Percentiles rank a stretch among this genome's conserved stretches.
Conservation (phyloP, 2,888 invertebrate genomes). For the Drosophila mettleri region DNA sequence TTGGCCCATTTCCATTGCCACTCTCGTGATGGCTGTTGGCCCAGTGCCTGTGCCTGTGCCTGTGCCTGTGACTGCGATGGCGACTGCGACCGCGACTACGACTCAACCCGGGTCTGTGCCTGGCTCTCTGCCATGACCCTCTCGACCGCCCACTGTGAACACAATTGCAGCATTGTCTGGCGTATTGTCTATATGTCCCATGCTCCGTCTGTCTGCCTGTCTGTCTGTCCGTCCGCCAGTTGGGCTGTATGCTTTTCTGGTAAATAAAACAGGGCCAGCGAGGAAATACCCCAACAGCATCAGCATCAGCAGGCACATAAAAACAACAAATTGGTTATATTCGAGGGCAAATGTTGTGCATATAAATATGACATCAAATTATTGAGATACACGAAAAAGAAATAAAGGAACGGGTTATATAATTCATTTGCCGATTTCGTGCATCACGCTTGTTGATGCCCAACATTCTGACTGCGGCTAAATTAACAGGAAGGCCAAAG, state of each 20-base stretch:
- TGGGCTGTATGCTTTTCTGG: conserved; percentile 55
- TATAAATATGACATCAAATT: conserved; percentile 61
- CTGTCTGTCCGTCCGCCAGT: conserved; percentile 22
- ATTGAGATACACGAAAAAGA: conserved; percentile 45
- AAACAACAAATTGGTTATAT: conserved; percentile 51
- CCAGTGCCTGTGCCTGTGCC: conserved; percentile 24
- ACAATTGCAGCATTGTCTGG: conserved; percentile 73
- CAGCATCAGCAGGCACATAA: conserved; percentile 24
- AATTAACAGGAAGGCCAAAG: conserved; percentile 8
- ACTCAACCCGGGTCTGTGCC: neutral
- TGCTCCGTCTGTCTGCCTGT: conserved; percentile 7
- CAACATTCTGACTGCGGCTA: neutral
- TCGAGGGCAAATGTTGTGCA: conserved; percentile 50
- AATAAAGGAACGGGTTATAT: conserved; percentile 11
- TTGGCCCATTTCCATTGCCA: conserved; percentile 58
- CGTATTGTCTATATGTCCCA: conserved; percentile 26
- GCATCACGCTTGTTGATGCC: neutral
- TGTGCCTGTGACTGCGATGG: conserved; percentile 15
- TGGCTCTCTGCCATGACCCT: conserved; percentile 7
- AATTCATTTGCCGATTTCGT: conserved; percentile 19
- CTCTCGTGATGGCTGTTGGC: conserved; percentile 43
- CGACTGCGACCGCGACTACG: neutral
- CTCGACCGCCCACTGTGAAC: conserved; percentile 59
- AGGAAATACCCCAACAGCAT: conserved; percentile 15
- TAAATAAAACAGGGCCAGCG: conserved; percentile 63